Evolutionary conservation across 2,113 vertebrate genomes (phyloP), one percentile per base, ranked within the genome.

Genomic region (Rhea americana): DNA sequence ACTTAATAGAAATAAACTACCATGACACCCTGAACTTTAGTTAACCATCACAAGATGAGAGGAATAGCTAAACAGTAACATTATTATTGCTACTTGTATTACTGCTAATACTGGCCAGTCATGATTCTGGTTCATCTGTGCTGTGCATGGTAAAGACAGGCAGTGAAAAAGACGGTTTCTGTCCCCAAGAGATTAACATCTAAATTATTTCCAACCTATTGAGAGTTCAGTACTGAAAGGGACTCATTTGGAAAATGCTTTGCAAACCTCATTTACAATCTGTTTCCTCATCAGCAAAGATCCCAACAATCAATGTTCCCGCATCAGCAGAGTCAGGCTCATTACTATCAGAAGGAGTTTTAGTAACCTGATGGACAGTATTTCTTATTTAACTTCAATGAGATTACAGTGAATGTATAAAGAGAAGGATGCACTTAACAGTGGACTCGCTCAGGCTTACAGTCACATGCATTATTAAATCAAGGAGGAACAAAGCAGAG

Each of bases 321-420:
- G 25, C 21, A 76, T 22, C 4, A 71, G 13, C 19, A 56, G 5
- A 83, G 30, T 14, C 59, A 61, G 17, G 1, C 76, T 88, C 28
- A 26, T 59, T 83, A 47, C 62, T 65, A 25, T 11, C 77, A 32
- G 12, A 43, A 86, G 28, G 41, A 61, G 6, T 65, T 89, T 76
- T 28, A 50, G 13, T 17, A 65, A 43, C 0, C 0, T 37, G 39
- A 30, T 61, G 37, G 7, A 68, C 48, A 0, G 0, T 35, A 61
- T 39, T 66, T 77, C 2, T 3, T 43, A 58, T 66, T 59, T 84
- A 45, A 9, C 22, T 67, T 84, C 30, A 71, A 25, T 43, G 16
- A 80, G 10, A 82, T 71, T 41, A 11, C 14, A 92, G 32, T 47
- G 59, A 51, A 63, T 75, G 66, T 89, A 56, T 80, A 58, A 82